A percentile compares a stretch with the other conserved stretches of the same genome.
phyloP scores from a whole-genome alignment of 2,888 invertebrate species.

The Tillus elongatus region DNA sequence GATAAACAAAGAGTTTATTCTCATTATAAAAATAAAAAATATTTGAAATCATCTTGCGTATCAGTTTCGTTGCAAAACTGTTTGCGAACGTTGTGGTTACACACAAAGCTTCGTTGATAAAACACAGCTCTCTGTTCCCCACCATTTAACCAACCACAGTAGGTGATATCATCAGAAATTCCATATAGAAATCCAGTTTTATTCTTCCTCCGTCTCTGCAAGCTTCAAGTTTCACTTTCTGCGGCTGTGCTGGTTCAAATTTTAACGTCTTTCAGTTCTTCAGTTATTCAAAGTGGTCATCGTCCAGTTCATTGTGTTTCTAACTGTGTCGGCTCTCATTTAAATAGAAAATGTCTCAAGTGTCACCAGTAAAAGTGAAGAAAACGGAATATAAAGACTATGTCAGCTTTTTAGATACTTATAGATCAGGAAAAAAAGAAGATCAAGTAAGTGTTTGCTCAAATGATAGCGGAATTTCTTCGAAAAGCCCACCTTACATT shows the following conservation, averaged over 20 bases:
- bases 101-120: background rate
- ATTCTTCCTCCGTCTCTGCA: background rate
- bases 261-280: background rate
- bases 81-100: too few relatives aligned
- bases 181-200: conserved; percentile 1
- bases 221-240: background rate
- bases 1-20: too few relatives aligned
- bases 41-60: too few relatives aligned
- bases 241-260: background rate
- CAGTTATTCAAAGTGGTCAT: too few relatives aligned
- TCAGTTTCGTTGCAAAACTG: too few relatives aligned
- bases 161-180: conserved; percentile 1
- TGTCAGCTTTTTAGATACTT: conserved; percentile 32
- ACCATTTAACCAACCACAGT: background rate
- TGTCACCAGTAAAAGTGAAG: too few relatives aligned
- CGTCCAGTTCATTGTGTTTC: too few relatives aligned
- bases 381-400: conserved; percentile 34
- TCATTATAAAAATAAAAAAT: too few relatives aligned
- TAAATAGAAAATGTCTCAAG: too few relatives aligned
- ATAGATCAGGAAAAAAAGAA: conserved; percentile 28
- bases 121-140: background rate
- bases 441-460: conserved; percentile 24
- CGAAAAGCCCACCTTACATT: conserved; percentile 19
- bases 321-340: too few relatives aligned
- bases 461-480: conserved; percentile 24